These are phyloP conservation scores for Smutsia temminckii DNA, from an alignment of 2,797 vertebrate genomes.

Conservation along the genomic window DNA sequence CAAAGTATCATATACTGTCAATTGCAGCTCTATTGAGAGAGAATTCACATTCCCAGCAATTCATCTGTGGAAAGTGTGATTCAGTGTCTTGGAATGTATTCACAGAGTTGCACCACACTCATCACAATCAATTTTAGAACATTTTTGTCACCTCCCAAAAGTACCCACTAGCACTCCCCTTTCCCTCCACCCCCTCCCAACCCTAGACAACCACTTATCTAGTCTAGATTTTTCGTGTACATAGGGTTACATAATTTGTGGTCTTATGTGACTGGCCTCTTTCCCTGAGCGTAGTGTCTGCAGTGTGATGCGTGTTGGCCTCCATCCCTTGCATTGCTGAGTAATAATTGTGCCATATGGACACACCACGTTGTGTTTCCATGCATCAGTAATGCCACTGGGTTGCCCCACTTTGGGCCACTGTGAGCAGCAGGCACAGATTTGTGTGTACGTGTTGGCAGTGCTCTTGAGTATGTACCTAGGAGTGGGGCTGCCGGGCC, in stretches of 20 bases:
- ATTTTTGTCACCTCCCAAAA: background rate
- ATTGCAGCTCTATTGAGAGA: background rate
- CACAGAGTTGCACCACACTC: background rate
- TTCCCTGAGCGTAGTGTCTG: background rate
- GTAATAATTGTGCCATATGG: background rate
- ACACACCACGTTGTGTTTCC: background rate
- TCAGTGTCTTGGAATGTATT: background rate
- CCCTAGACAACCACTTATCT: background rate
- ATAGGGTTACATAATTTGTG: background rate
- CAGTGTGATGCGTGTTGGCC: background rate
- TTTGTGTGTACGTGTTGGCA: background rate
- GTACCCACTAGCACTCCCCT: background rate
- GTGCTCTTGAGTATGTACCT: background rate
- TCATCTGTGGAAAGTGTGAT: background rate
- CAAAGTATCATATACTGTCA: background rate
- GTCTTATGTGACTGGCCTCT: background rate
- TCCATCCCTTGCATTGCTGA: background rate
- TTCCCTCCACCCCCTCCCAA: accelerated
- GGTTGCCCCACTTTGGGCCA: background rate
- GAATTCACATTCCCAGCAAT: background rate
- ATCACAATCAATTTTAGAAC: background rate
- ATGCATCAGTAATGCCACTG: background rate
- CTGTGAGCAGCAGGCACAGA: background rate
- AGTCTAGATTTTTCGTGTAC: background rate
- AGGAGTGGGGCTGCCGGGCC: background rate